Evolutionary conservation across 1,140 invertebrate genomes (phyloP).

Genomic region (Oncopodura yosiiana): DNA sequence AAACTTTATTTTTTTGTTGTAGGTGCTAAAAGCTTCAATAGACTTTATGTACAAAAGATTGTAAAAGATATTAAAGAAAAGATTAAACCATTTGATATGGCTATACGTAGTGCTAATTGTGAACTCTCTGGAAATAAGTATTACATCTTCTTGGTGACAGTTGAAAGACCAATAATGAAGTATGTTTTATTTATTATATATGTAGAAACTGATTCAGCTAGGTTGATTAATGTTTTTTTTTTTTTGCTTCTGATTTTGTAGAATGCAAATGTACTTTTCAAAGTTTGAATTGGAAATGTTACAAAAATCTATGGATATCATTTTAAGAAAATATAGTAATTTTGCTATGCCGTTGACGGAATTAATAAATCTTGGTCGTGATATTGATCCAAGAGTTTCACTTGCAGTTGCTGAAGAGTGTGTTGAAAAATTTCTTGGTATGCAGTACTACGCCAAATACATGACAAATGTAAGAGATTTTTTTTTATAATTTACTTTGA

Average conservation of each 20-base stretch:
- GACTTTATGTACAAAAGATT: conserved; percentile 19
- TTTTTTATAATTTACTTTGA: not conserved
- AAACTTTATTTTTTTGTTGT: too few relatives aligned
- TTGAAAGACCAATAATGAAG: conserved; percentile 31
- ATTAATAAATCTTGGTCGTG: conserved; percentile 18
- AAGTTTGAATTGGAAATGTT: conserved; percentile 25
- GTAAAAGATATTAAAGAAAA: conserved; percentile 28
- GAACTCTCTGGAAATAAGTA: conserved; percentile 30
- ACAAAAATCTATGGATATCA: conserved; percentile 17
- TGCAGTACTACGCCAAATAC: conserved; percentile 25
- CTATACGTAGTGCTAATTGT: conserved; percentile 24
- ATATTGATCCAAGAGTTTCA: conserved; percentile 2
- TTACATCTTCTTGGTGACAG: conserved; percentile 29
- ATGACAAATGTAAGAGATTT: not conserved
- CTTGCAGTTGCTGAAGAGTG: conserved; percentile 13
- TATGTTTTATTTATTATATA: conserved; percentile 8
- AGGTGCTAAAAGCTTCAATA: conserved; percentile 13
- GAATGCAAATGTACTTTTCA: conserved; percentile 20
- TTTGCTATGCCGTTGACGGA: conserved; percentile 20
- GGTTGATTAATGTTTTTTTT: not conserved
- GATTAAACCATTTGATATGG: conserved; percentile 24
- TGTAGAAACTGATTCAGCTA: not conserved
- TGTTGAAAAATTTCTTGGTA: conserved; percentile 21
- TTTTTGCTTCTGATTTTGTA: conserved; percentile 10
- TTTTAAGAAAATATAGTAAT: conserved; percentile 21